Evolutionary conservation across 2,113 vertebrate species (phyloP).

Genomic region (Dicaeum eximium): DNA sequence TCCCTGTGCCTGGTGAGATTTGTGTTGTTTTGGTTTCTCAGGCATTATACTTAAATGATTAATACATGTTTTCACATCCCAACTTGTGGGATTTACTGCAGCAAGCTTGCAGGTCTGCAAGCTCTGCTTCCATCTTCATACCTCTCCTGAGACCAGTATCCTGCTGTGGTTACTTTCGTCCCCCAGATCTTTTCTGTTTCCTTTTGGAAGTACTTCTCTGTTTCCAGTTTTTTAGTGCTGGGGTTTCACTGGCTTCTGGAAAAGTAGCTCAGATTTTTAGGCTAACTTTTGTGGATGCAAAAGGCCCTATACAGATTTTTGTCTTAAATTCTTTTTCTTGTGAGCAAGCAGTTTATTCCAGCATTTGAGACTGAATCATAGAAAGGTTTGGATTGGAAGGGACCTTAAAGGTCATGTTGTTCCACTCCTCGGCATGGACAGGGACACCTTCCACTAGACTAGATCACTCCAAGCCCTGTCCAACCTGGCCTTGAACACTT

Average conservation of each 20-base stretch:
- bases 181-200: neutral
- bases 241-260: neutral
- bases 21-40: slow-evolving; percentile 22
- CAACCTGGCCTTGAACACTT: neutral
- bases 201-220: neutral
- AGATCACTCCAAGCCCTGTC: neutral
- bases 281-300: neutral
- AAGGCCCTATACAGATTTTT: neutral
- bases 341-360: neutral
- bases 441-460: neutral
- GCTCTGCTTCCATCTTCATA: neutral
- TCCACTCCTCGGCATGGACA: neutral
- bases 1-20: neutral
- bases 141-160: slow-evolving; percentile 25
- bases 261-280: neutral
- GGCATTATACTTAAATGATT: neutral
- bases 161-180: neutral
- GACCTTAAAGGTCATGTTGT: neutral
- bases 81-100: slow-evolving; percentile 18
- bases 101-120: neutral
- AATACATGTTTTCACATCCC: neutral
- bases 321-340: neutral
- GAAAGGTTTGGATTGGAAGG: neutral
- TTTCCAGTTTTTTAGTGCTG: neutral
- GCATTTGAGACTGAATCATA: neutral